Base-by-base conservation (phyloP, 1,140 invertebrate genomes). In the Augochlora pura region DNA sequence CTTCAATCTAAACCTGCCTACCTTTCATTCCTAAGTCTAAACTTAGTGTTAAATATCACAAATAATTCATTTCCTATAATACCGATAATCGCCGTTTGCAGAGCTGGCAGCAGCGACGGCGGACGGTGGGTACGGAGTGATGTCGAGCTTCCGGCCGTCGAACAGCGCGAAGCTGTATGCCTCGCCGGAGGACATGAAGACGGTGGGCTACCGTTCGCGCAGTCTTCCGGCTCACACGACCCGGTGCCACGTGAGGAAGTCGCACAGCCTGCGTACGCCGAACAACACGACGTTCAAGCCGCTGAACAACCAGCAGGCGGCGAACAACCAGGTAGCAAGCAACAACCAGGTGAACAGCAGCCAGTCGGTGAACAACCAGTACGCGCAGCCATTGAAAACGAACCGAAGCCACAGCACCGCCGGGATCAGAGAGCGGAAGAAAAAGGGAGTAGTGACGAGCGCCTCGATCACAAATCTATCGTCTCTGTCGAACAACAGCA, bases 151-250 rank as follows among this genome's bases (percentile, higher is more conserved):
- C 92, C 95, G 96, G 81, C 97, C 97, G 0, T 94, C 95, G 57
- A 96, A 96, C 82, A 96, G 94, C 93, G 97, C 97, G 70, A 98
- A 98, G 90, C 92, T 98, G 52, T 98, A 98, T 91, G 97, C 97
- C 10, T 97, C 96, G 54, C 97, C 97, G 12, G 96, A 97, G 87
- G 97, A 97, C 88, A 94, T 97, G 83, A 96, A 96, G 86, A 95
- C 95, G 38, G 96, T 98, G 23, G 97, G 96, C 6, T 97, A 96
- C 89, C 94, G 96, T 74, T 95, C 95, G 4, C 94, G 94, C 79
- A 95, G 94, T 88, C 82, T 95, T 25, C 94, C 95, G 8, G 93
- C 94, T 0, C 93, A 94, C 77, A 91, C 92, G 12, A 90, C 92
- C 14, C 91, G 94, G 82, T 88, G 93, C 7, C 94, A 96, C 91